phyloP scores from a whole-genome alignment of 2,888 invertebrate genomes.

The Cordilura impudica region DNA sequence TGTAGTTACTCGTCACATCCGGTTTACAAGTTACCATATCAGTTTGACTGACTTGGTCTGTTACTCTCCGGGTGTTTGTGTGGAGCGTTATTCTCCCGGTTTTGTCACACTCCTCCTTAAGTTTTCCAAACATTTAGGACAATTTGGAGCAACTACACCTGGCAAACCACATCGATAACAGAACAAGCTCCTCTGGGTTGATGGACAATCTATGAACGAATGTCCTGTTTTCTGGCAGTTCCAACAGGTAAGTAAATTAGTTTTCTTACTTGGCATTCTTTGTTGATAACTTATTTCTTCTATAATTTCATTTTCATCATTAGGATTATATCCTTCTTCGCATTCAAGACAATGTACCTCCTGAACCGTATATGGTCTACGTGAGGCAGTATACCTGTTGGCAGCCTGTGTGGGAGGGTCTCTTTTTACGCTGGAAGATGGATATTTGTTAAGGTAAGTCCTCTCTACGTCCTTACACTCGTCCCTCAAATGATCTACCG shows the following conservation, averaged over 20 bases:
- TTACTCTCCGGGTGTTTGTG: conserved; percentile 2
- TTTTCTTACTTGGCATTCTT: background rate
- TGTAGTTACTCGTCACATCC: background rate
- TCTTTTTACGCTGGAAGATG: background rate
- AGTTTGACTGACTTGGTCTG: too few species aligned
- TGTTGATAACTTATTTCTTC: background rate
- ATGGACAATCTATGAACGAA: background rate
- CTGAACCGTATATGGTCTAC: background rate
- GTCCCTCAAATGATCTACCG: conserved; percentile 27
- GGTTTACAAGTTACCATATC: background rate
- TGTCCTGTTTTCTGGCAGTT: background rate
- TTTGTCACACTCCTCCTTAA: background rate
- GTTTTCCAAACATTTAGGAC: background rate
- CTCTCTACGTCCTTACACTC: conserved; percentile 4
- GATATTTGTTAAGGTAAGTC: too few species aligned
- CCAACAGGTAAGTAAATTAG: background rate
- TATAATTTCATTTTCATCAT: too few species aligned
- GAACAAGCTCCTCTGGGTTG: background rate
- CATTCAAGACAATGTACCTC: background rate
- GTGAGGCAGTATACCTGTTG: background rate
- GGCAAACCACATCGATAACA: background rate
- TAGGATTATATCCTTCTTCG: too few species aligned
- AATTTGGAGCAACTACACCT: background rate
- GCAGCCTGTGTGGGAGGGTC: background rate
- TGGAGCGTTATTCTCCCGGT: conserved; percentile 5